A percentile compares a stretch with the other conserved stretches of the same genome.
phyloP scores from a whole-genome alignment of 2,797 vertebrate genomes.

The Lindbergichthys nudifrons region DNA sequence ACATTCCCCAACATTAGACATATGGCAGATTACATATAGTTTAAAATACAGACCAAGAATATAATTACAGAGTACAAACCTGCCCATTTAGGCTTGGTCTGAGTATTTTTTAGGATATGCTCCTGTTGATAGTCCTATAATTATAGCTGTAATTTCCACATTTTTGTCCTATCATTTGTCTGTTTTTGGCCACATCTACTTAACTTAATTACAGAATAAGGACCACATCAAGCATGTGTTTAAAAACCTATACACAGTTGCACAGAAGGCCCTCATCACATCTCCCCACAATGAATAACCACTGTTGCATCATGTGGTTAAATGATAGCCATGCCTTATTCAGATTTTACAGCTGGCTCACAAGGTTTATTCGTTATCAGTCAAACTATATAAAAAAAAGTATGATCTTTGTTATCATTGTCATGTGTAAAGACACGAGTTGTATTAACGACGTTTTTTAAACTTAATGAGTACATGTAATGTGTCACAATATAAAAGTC shows the following conservation, averaged over 20 bases:
- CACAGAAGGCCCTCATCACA: background rate
- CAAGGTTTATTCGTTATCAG: background rate
- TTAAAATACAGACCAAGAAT: too few species aligned
- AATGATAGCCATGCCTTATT: background rate
- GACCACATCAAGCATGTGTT: background rate
- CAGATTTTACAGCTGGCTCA: background rate
- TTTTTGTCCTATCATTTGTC: background rate
- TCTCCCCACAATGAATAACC: background rate
- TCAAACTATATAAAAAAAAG: background rate
- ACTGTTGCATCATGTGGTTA: background rate
- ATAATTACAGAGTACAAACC: background rate
- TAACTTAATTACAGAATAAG: background rate
- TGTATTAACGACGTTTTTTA: background rate
- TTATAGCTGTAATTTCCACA: background rate
- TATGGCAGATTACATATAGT: too few species aligned
- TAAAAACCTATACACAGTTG: background rate
- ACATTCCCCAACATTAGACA: too few species aligned
- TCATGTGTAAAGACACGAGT: too few species aligned
- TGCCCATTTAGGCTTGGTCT: background rate
- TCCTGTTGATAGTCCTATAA: background rate
- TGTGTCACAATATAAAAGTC: background rate
- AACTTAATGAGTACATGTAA: background rate
- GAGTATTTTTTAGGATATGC: background rate
- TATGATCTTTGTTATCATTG: background rate
- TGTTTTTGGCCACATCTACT: background rate